phyloP scores from a whole-genome alignment of 1,140 invertebrate genomes.

The Cotesia chilonis region DNA sequence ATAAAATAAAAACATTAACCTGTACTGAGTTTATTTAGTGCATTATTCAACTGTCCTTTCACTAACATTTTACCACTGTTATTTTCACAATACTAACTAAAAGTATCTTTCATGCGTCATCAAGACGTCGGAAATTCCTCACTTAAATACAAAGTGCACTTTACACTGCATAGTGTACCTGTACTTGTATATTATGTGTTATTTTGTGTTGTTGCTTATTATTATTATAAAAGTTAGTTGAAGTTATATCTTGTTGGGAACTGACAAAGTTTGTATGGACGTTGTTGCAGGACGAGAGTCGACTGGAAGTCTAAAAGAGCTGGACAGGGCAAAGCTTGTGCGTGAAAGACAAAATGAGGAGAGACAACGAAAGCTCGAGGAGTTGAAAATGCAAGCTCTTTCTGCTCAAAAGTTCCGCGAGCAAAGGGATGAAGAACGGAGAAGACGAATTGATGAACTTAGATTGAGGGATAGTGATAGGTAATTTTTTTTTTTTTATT shows the following conservation, averaged over 20 bases:
- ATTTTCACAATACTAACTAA: neutral
- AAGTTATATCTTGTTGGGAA: too few species aligned
- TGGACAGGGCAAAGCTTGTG: conserved; percentile 67
- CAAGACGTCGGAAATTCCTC: neutral
- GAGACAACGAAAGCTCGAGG: conserved; percentile 83
- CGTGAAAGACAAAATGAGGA: conserved; percentile 87
- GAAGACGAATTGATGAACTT: conserved; percentile 82
- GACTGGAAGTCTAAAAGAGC: conserved; percentile 57
- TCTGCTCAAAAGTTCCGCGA: conserved; percentile 87
- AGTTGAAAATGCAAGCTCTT: conserved; percentile 84
- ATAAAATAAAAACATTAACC: neutral
- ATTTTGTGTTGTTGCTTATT: neutral
- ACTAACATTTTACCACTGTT: neutral
- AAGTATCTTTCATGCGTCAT: conserved; percentile 5
- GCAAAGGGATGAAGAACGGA: conserved; percentile 85
- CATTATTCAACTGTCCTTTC: conserved; percentile 5
- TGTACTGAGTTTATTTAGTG: neutral
- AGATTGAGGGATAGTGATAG: conserved; percentile 79
- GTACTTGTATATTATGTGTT: neutral
- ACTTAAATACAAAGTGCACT: too few species aligned
- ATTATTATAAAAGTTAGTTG: neutral
- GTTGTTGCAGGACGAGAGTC: conserved; percentile 57
- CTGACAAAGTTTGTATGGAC: too few species aligned
- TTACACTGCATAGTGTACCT: neutral
- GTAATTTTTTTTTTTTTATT: conserved; percentile 42